Evolutionary conservation across 2,113 vertebrate genomes (phyloP), one percentile per base, ranked within the genome.

Genomic region (Myrmophylax atrothorax): DNA sequence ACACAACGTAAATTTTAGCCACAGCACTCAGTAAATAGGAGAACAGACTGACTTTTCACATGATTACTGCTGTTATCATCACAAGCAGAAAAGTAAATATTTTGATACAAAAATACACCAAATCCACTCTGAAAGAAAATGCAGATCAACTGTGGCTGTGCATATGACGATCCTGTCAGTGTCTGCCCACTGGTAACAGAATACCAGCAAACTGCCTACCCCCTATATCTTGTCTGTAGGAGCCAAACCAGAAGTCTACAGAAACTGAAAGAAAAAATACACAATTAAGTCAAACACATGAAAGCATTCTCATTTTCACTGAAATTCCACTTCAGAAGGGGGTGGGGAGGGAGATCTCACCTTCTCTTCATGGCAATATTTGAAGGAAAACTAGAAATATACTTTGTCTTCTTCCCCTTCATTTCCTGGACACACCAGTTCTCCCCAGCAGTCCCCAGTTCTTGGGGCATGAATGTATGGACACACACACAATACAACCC

Each of bases 171-270:
- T 16, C 26, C 17, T 6, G 42, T 72, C 35, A 67, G 37, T 5
- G 3, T 26, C 44, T 84, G 50, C 16, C 46, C 80, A 62, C 31
- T 5, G 0, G 20, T 59, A 82, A 64, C 24, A 13, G 1, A 40
- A 79, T 25, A 62, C 13, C 35, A 83, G 53, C 53, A 92, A 69
- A 55, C 14, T 42, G 40, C 40, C 31, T 49, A 35, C 12, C 22
- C 26, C 18, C n/a, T 56, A 0, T 2, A 24, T 9, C 3, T 0
- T 12, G 4, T 37, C 40, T 9, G 4, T 31, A 42, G 4, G 9
- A 83, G 44, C 13, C 58, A 86, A 66, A 87, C 19, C 12, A 40
- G 28, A 60, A 3, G 0, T 16, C 75, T 37, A 31, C 16, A 77
- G 23, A 80, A 83, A 66, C 1, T 28, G 5, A 73, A 86, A 70